Evolutionary conservation across 2,888 invertebrate genomes (phyloP), one percentile per base, ranked within the genome.

Genomic region (Microplitis deprimator): DNA sequence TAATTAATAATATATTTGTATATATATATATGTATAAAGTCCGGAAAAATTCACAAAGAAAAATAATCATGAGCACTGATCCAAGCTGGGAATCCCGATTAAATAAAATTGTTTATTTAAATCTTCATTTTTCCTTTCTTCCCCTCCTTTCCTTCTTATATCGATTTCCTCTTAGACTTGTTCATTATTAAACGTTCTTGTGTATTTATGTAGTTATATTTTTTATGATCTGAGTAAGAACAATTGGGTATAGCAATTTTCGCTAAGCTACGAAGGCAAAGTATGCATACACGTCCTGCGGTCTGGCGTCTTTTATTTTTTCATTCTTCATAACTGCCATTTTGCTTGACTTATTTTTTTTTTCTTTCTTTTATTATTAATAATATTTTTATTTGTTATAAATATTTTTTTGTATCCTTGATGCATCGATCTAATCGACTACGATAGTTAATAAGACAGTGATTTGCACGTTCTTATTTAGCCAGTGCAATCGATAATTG

Each of bases 191-290:
- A 39, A 13, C 16, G 4, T n/a, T 39, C 17, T 68, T 8, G 13
- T 29, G 29, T 65, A 13, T 29, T 29, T 29, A 65, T 7, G 38
- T 73, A 61, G 39, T 10, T 20, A 8, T 40, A 39, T 65, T 17
- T 72, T 38, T 73, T 39, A 39, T 5, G 29, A 8, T 7, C 16
- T 64, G 72, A 67, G 17, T 73, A 67, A 38, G 20, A 67, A 67
- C 20, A 65, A 20, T 39, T 20, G 39, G 40, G 59, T 73, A 50
- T 38, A 73, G 39, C 71, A 67, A 59, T 59, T 67, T 38, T 20
- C 67, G 73, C 38, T 73, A 67, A 67, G 65, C 73, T 73, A 67
- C 73, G n/a, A 67, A 73, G 67, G 73, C 67, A 65, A 59, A 73
- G 50, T 72, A 50, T 73, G 59, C 67, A 67, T 73, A 67, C 38